A percentile compares a stretch with the other conserved stretches of the same genome.
Evolutionary conservation across 2,113 vertebrate genomes (phyloP).

Genomic region (Cheilinus undulatus): DNA sequence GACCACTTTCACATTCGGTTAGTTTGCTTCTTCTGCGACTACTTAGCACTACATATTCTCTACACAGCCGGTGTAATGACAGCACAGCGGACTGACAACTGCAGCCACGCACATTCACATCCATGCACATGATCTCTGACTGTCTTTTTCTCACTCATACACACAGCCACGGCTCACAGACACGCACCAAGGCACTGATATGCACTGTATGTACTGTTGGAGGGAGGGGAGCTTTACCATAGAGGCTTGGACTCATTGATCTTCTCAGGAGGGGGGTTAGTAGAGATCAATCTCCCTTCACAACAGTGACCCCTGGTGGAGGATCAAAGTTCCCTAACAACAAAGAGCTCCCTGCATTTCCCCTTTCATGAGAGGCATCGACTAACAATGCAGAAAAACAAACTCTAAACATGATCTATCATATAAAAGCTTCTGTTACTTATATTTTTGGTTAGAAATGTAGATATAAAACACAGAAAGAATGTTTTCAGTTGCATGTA

Average conservation of each 20-base stretch:
- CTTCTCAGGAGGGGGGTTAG: slow-evolving; percentile 49
- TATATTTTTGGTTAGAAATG: not conserved
- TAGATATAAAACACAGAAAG: not conserved
- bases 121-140: not conserved
- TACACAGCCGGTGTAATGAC: slow-evolving; percentile 33
- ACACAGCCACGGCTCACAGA: slow-evolving; percentile 4
- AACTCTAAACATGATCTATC: not conserved
- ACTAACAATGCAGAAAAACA: not conserved
- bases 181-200: slow-evolving; percentile 21
- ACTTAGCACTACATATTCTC: slow-evolving; percentile 42
- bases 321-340: slow-evolving; percentile 53
- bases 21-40: slow-evolving; percentile 38
- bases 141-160: not conserved
- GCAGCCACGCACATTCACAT: not conserved
- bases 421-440: too few species aligned
- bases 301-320: slow-evolving; percentile 84
- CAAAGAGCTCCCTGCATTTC: slow-evolving; percentile 27
- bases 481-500: not conserved
- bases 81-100: slow-evolving; percentile 23
- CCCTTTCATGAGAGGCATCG: slow-evolving; percentile 1
- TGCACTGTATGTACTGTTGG: slow-evolving; percentile 31
- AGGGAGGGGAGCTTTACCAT: slow-evolving; percentile 23
- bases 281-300: slow-evolving; percentile 70
- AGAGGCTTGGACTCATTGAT: slow-evolving; percentile 69
- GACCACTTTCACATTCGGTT: slow-evolving; percentile 54